Percentiles rank a stretch among this genome's conserved stretches.
These are phyloP conservation scores for Noctua fimbriata DNA, from an alignment of 2,888 invertebrate genomes.

Conservation along the genomic window DNA sequence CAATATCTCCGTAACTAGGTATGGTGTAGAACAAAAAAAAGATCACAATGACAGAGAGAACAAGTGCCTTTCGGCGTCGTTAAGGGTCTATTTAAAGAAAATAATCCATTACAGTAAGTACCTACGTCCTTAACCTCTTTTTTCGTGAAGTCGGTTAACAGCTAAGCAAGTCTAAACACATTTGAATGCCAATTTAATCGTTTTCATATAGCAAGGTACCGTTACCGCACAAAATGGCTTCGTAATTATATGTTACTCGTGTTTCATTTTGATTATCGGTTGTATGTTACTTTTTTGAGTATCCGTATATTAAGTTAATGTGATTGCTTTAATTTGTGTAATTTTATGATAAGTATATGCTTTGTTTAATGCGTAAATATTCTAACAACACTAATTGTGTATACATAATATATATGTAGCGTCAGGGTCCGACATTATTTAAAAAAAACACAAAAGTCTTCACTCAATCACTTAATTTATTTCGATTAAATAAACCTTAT, in stretches of 20 bases:
- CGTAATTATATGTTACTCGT: conserved; percentile 38
- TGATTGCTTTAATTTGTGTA: conserved; percentile 26
- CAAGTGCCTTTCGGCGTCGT: too few relatives aligned
- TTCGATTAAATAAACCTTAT: too few relatives aligned
- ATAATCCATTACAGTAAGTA: background rate
- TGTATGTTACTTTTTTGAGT: conserved; percentile 11
- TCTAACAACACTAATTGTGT: background rate
- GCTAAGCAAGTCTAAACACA: conserved; percentile 31
- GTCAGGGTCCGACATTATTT: too few relatives aligned
- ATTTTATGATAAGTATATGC: background rate
- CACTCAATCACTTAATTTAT: too few relatives aligned
- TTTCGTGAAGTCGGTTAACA: background rate
- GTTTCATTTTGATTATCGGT: conserved; percentile 28
- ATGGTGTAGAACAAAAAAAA: too few relatives aligned
- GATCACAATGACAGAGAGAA: too few relatives aligned
- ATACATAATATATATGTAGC: background rate
- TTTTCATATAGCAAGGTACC: conserved; percentile 9
- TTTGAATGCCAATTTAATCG: conserved; percentile 53
- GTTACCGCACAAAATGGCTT: conserved; percentile 28
- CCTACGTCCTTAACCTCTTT: background rate
- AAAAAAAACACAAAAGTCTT: too few relatives aligned
- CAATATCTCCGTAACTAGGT: too few relatives aligned
- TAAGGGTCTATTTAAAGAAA: too few relatives aligned
- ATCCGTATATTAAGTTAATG: conserved; percentile 20
- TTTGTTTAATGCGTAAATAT: background rate